Evolutionary conservation across 2,797 vertebrate genomes (phyloP).

Genomic region (Myioborus miniatus): DNA sequence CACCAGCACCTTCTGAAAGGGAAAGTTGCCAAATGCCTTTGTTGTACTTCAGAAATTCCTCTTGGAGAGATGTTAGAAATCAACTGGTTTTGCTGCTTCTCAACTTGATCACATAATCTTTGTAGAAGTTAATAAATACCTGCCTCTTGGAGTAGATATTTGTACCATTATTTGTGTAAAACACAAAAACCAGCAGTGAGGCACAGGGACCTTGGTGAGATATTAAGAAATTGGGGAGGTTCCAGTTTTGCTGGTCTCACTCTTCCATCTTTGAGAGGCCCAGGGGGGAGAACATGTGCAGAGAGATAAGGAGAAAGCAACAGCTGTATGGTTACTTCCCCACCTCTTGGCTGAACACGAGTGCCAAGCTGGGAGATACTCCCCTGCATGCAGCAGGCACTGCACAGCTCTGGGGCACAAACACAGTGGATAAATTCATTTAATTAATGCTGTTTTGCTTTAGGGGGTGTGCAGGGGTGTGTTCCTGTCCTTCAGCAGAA

Average conservation of each 20-base stretch:
- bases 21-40: neutral
- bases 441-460: neutral
- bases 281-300: neutral
- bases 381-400: rapidly evolving
- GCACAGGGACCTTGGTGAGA: neutral
- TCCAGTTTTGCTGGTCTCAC: neutral
- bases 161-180: neutral
- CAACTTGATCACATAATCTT: neutral
- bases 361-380: neutral
- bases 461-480: neutral
- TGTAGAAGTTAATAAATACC: neutral
- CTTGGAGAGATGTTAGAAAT: neutral
- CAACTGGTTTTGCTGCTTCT: neutral
- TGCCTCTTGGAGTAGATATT: neutral
- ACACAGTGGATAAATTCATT: neutral
- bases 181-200: neutral
- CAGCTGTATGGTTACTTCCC: neutral
- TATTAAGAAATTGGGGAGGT: neutral
- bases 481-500: neutral
- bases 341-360: rapidly evolving
- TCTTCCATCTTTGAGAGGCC: neutral
- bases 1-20: neutral
- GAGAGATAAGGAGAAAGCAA: neutral
- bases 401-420: neutral
- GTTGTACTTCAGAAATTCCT: neutral